Evolutionary conservation across 2,888 invertebrate species (phyloP).

Genomic region (Cartodere bifasciata): DNA sequence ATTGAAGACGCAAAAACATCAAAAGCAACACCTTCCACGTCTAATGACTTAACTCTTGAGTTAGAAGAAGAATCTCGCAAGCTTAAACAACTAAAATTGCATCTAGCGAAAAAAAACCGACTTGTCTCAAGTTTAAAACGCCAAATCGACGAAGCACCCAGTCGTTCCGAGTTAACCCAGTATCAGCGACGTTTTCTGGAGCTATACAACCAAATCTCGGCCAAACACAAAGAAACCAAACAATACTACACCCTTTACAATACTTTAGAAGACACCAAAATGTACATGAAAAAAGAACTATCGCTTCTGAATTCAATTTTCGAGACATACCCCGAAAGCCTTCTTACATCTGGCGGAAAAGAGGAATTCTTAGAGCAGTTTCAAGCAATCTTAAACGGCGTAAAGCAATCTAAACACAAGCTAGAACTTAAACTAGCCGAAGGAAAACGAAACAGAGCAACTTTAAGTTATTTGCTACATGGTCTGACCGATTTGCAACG

Average conservation of each 20-base stretch:
- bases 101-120: conserved; percentile 67
- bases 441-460: conserved; percentile 51
- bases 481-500: conserved; percentile 57
- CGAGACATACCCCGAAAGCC: conserved; percentile 76
- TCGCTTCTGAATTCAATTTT: conserved; percentile 77
- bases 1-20: conserved; percentile 36
- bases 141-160: conserved; percentile 86
- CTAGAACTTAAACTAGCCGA: conserved; percentile 47
- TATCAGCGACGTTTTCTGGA: conserved; percentile 94
- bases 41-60: conserved; percentile 37
- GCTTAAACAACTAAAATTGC: conserved; percentile 47
- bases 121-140: conserved; percentile 69
- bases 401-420: conserved; percentile 74
- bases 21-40: conserved; percentile 30
- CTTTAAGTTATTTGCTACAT: conserved; percentile 46
- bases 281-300: conserved; percentile 85
- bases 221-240: conserved; percentile 93
- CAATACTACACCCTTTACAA: conserved; percentile 95
- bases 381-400: conserved; percentile 77
- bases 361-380: conserved; percentile 87
- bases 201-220: conserved; percentile 89
- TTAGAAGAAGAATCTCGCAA: conserved; percentile 50
- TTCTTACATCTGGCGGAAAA: conserved; percentile 44
- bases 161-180: conserved; percentile 83
- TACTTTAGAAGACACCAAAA: conserved; percentile 85